A percentile compares a stretch with the other conserved stretches of the same genome.
Evolutionary conservation across 2,113 vertebrate genomes (phyloP).

Genomic region (Caretta caretta): DNA sequence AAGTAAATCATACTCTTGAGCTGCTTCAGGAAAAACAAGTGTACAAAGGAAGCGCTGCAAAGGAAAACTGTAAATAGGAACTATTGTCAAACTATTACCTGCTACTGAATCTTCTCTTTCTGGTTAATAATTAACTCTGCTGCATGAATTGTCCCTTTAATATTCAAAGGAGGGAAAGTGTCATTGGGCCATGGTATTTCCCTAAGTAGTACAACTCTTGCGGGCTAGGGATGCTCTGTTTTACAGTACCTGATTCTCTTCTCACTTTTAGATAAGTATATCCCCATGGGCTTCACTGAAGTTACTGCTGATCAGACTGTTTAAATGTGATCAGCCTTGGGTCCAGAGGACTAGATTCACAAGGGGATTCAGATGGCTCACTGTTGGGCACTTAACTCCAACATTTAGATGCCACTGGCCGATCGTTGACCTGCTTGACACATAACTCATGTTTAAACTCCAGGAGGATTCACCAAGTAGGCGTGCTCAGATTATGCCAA

Average conservation of each 20-base stretch:
- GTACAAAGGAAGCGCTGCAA: neutral
- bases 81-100: neutral
- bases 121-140: neutral
- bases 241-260: neutral
- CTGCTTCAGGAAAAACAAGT: neutral
- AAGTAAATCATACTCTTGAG: slow-evolving; percentile 13
- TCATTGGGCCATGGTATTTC: neutral
- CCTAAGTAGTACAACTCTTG: neutral
- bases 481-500: neutral
- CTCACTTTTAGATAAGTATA: neutral
- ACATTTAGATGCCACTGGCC: neutral
- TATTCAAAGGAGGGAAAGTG: neutral
- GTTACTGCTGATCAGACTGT: neutral
- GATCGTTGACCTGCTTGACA: neutral
- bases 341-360: neutral
- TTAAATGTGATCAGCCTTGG: neutral
- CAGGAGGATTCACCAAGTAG: neutral
- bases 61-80: neutral
- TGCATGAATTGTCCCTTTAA: neutral
- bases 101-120: neutral
- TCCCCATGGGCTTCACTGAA: neutral
- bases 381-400: neutral
- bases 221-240: neutral
- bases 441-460: neutral
- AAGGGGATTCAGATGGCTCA: neutral